Base-by-base conservation (phyloP, 2,888 invertebrate genomes). In the Nesidiocoris tenuis region DNA sequence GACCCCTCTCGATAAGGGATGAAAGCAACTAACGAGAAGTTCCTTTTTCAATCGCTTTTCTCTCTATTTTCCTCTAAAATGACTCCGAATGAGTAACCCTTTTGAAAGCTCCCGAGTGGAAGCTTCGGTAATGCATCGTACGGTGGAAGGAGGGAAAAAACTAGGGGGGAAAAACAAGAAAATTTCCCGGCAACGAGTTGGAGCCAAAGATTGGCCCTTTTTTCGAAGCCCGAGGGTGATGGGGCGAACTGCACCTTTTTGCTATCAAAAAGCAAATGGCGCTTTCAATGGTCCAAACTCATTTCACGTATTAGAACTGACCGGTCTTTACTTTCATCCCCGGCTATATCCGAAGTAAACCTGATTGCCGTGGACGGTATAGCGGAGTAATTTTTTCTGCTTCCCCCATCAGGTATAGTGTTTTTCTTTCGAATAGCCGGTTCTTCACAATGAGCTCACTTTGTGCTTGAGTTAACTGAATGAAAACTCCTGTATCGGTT, bases 251-350 rank as follows among this genome's bases (percentile, higher is more conserved):
- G 39, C 39, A 17, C 67, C 67, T 67, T 56, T 67, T 56, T 22
- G 67, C 19, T 56, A 67, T 56, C 67, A 22, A 67, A 67, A 39
- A 67, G 54, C 67, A 22, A 54, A 67, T 22, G 54, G n/a, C 12
- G 39, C 39, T 39, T 55, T 67, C 67, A 67, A 67, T 67, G 55
- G 67, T 55, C 39, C 67, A 67, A 67, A 67, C 67, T 67, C 67
- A 67, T 67, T 67, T 67, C 67, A 67, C 67, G 55, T 67, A 67
- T 67, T 67, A 67, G 67, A 39, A 67, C 39, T 39, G 39, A 39
- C 39, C 12, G 39, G 67, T 67, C 67, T 67, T 67, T 67, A 56
- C 67, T 67, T 67, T 67, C 67, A 67, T 67, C 67, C 55, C 65
- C 55, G 25, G 65, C 25, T 39, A 39, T 39, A 39, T 39, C 39